These are phyloP conservation scores for Melitaea athalia DNA, from an alignment of 2,888 invertebrate species.

Conservation along the genomic window DNA sequence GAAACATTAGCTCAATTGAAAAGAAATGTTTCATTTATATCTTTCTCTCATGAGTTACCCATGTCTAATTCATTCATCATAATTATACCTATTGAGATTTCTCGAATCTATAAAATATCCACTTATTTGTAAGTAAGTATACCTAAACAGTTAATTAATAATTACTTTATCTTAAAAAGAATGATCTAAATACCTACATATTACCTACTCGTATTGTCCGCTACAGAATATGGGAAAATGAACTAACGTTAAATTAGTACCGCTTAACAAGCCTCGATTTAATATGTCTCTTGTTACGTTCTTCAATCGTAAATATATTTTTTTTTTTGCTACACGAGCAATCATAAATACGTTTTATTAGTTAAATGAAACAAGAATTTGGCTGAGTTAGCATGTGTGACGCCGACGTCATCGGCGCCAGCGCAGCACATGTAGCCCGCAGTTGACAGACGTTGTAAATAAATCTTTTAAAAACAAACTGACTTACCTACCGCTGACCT, in stretches of 20 bases:
- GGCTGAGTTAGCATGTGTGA: slow-evolving; percentile 46
- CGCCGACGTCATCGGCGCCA: slow-evolving; percentile 55
- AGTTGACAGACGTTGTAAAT: slow-evolving; percentile 43
- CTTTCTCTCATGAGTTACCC: no score
- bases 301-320: slow-evolving; percentile 28
- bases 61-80: no score
- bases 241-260: slow-evolving; percentile 19
- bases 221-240: not conserved
- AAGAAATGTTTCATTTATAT: no score
- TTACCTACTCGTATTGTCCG: no score
- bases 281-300: slow-evolving; percentile 29
- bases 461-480: slow-evolving; percentile 31
- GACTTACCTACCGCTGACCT: slow-evolving; percentile 30
- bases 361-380: slow-evolving; percentile 42
- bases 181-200: not conserved
- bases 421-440: slow-evolving; percentile 57
- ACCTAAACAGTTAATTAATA: no score
- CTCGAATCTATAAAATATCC: no score
- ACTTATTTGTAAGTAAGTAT: no score
- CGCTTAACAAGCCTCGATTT: slow-evolving; percentile 31
- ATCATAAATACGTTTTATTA: slow-evolving; percentile 43
- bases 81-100: no score
- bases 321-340: slow-evolving; percentile 30
- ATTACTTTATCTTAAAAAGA: no score
- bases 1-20: no score